These are phyloP conservation scores for Coracias cyanogaster DNA, from an alignment of 2,797 vertebrate genomes.

Conservation along the genomic window DNA sequence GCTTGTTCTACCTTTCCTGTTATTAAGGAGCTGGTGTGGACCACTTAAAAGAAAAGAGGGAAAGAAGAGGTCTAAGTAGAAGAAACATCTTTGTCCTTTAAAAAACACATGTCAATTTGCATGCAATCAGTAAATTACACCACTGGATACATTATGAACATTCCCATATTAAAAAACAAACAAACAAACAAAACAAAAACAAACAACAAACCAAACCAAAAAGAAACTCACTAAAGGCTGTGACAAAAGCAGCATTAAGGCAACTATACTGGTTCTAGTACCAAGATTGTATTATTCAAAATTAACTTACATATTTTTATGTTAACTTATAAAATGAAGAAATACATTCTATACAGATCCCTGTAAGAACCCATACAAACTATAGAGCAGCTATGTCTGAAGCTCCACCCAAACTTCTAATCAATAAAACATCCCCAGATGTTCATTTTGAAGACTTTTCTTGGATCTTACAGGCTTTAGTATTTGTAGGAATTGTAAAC, in stretches of 20 bases:
- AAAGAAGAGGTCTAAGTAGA: background rate
- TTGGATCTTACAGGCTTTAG: background rate
- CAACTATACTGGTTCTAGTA: background rate
- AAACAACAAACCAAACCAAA: background rate
- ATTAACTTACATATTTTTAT: background rate
- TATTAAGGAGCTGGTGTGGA: background rate
- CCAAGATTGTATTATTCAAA: background rate
- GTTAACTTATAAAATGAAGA: background rate
- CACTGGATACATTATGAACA: background rate
- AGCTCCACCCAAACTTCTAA: background rate
- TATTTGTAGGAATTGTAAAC: background rate
- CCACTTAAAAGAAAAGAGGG: background rate
- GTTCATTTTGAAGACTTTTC: background rate
- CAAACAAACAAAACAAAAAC: background rate
- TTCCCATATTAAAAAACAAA: background rate
- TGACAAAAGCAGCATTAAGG: background rate
- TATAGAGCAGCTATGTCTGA: background rate
- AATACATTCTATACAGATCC: background rate
- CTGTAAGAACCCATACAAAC: background rate
- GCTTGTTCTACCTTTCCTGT: background rate
- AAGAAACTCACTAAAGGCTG: background rate
- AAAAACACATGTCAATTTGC: background rate
- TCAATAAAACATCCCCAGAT: background rate
- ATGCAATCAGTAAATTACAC: background rate
- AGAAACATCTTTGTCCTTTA: background rate